phyloP scores from a whole-genome alignment of 2,797 vertebrate genomes.

The Petrocephalus sullivani region DNA sequence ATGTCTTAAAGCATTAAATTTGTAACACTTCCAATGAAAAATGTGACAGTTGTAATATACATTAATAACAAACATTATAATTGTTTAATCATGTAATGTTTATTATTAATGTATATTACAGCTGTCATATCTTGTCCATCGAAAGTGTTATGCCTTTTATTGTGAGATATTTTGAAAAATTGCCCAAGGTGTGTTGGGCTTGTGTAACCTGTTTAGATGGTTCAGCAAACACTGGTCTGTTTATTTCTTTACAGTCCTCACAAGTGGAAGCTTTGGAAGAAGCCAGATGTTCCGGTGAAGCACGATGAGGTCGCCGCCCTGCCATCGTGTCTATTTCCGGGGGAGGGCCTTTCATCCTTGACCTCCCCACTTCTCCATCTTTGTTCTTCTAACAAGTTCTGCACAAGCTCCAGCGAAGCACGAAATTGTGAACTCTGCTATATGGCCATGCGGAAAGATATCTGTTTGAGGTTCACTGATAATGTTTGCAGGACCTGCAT shows the following conservation, averaged over 20 bases:
- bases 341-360: conserved; percentile 86
- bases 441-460: conserved; percentile 94
- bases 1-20: background rate
- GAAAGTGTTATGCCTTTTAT: background rate
- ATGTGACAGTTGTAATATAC: background rate
- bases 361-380: conserved; percentile 71
- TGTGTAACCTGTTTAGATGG: background rate
- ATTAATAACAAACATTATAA: background rate
- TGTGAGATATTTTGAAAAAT: background rate
- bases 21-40: background rate
- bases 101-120: background rate
- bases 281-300: conserved; percentile 47
- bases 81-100: background rate
- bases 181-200: background rate
- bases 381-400: conserved; percentile 92
- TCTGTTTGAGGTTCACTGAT: conserved; percentile 93
- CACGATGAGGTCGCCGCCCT: conserved; percentile 66
- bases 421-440: conserved; percentile 99
- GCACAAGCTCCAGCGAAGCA: conserved; percentile 98
- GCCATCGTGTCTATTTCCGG: conserved; percentile 86
- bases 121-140: background rate
- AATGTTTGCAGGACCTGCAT: conserved; percentile 89
- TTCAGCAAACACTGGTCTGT: background rate
- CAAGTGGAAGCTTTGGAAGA: conserved; percentile 28
- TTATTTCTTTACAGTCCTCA: conserved; percentile 45